These are phyloP conservation scores for Mythimna impura DNA, from an alignment of 2,888 invertebrate genomes.

Conservation along the genomic window DNA sequence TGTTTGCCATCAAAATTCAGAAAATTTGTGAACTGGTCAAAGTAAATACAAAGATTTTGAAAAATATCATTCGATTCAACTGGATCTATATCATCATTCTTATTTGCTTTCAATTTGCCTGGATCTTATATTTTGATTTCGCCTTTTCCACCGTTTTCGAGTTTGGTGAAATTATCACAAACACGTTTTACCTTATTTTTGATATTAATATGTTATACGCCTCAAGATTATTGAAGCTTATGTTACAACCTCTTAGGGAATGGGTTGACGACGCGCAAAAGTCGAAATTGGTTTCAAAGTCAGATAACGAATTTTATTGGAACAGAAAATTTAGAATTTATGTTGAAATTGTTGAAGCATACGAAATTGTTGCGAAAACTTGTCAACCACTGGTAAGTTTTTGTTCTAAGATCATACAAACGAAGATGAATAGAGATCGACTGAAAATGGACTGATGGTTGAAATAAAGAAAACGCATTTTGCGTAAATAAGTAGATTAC, in stretches of 20 bases:
- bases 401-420: not conserved
- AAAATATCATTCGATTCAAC: not conserved
- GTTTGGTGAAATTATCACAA: not conserved
- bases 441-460: not conserved
- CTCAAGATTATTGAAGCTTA: conserved; percentile 7
- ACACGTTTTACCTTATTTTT: conserved; percentile 5
- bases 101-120: not conserved
- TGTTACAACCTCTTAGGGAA: conserved; percentile 9
- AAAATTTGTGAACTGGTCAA: conserved; percentile 16
- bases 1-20: conserved; percentile 5
- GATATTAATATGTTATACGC: conserved; percentile 5
- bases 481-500: too few relatives aligned
- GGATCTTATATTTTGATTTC: not conserved
- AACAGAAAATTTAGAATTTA: not conserved
- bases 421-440: not conserved
- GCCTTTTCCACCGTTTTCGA: not conserved
- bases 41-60: not conserved
- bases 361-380: conserved; percentile 4
- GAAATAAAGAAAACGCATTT: not conserved
- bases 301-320: conserved; percentile 5
- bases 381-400: conserved; percentile 11
- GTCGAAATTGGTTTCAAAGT: not conserved
- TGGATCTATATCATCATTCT: not conserved
- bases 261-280: conserved; percentile 11
- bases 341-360: conserved; percentile 11